Conservation (phyloP, 2,113 vertebrate species). For the Parus major region DNA sequence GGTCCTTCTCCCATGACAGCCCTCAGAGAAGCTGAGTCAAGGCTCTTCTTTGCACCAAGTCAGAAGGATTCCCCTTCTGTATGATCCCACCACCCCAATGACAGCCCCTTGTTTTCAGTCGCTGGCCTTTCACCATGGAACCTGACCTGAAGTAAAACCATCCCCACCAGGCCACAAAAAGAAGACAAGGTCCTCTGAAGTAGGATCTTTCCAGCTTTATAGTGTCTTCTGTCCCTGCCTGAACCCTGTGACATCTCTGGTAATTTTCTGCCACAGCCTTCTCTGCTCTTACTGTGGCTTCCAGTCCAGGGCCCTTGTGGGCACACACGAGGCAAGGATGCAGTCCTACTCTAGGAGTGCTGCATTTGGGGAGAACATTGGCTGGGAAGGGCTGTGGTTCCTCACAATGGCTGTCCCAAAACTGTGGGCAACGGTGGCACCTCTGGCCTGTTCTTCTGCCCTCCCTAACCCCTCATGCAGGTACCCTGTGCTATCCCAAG, state of each 20-base stretch:
- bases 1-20: rapidly evolving
- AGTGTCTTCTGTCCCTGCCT: rapidly evolving
- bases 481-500: not conserved
- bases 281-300: not conserved
- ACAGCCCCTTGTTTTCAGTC: rapidly evolving
- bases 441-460: not conserved
- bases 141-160: not conserved
- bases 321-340: rapidly evolving
- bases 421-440: not conserved
- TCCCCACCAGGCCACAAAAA: not conserved
- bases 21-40: not conserved
- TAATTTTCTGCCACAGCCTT: too few relatives aligned
- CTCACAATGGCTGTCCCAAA: not conserved
- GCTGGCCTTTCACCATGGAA: not conserved
- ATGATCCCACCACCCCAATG: rapidly evolving
- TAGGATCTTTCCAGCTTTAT: not conserved
- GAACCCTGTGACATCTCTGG: not conserved
- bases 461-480: not conserved
- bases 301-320: not conserved
- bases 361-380: not conserved
- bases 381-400: not conserved
- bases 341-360: not conserved
- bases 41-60: not conserved
- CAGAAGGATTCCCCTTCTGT: not conserved
- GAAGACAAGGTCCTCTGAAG: not conserved